A percentile compares a stretch with the other conserved stretches of the same genome.
Evolutionary conservation across 2,113 vertebrate species (phyloP).

Genomic region (Columbina picui): DNA sequence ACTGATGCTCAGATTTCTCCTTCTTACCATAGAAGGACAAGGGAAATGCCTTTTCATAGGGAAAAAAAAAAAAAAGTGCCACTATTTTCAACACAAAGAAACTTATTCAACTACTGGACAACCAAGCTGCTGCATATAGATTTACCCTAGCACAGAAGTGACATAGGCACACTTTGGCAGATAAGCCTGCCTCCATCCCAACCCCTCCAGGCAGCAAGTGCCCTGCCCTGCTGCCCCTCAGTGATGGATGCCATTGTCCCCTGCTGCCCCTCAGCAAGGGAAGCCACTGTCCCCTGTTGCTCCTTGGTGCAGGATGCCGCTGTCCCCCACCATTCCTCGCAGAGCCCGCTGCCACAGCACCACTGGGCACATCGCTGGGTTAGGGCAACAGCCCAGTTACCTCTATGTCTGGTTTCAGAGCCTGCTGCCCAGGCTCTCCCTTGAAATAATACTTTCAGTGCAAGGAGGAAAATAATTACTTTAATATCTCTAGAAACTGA

Average conservation of each 20-base stretch:
- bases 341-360: accelerated
- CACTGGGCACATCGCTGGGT: accelerated
- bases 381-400: not conserved
- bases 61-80: not conserved
- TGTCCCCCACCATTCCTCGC: not conserved
- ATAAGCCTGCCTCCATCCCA: not conserved
- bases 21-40: not conserved
- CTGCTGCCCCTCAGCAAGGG: not conserved
- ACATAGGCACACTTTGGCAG: accelerated
- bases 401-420: not conserved
- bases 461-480: not conserved
- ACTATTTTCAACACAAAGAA: not conserved
- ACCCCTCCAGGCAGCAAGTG: accelerated
- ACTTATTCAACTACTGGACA: not conserved
- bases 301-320: not conserved
- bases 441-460: not conserved
- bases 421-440: not conserved
- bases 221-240: not conserved
- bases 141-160: not conserved
- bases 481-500: not conserved
- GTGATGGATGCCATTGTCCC: not conserved
- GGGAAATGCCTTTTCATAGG: not conserved
- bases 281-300: not conserved
- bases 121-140: not conserved
- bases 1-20: not conserved